Evolutionary conservation across 2,113 vertebrate genomes (phyloP).

Genomic region (Sinocyclocheilus maitianheensis): DNA sequence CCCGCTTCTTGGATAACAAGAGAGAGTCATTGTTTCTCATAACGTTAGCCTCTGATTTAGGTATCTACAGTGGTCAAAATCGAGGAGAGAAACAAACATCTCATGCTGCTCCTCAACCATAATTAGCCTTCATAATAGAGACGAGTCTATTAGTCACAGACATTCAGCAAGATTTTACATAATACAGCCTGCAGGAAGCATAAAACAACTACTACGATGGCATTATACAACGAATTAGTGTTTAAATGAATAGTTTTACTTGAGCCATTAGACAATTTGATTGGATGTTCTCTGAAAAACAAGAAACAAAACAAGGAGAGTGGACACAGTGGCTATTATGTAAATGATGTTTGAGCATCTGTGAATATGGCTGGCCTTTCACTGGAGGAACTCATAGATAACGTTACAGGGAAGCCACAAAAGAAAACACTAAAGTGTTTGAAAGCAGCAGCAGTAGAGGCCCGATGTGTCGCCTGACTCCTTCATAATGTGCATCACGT

Average conservation of each 20-base stretch:
- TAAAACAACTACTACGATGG: background rate
- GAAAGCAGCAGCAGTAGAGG: conserved; percentile 58
- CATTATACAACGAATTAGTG: conserved; percentile 14
- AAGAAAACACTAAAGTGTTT: conserved; percentile 33
- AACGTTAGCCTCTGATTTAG: conserved; percentile 33
- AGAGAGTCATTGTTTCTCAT: conserved; percentile 28
- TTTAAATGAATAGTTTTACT: conserved; percentile 26
- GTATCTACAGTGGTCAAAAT: conserved; percentile 8
- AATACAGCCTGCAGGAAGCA: conserved; percentile 27
- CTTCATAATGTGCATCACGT: conserved; percentile 64
- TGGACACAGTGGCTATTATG: conserved; percentile 14
- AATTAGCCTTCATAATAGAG: conserved; percentile 48
- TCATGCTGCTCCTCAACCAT: conserved; percentile 28
- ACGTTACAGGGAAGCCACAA: background rate
- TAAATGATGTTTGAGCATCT: conserved; percentile 12
- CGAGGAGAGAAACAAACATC: conserved; percentile 38
- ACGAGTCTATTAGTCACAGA: conserved; percentile 41
- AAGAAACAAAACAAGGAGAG: background rate
- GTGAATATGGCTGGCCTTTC: background rate
- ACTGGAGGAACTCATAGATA: background rate
- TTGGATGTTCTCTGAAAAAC: background rate
- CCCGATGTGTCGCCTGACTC: conserved; percentile 64
- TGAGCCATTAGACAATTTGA: background rate
- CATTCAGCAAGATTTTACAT: conserved; percentile 8
- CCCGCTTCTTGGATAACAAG: conserved; percentile 31